Evolutionary conservation across 2,888 invertebrate species (phyloP), one percentile per base, ranked within the genome.

Genomic region (Tinea semifulvella): DNA sequence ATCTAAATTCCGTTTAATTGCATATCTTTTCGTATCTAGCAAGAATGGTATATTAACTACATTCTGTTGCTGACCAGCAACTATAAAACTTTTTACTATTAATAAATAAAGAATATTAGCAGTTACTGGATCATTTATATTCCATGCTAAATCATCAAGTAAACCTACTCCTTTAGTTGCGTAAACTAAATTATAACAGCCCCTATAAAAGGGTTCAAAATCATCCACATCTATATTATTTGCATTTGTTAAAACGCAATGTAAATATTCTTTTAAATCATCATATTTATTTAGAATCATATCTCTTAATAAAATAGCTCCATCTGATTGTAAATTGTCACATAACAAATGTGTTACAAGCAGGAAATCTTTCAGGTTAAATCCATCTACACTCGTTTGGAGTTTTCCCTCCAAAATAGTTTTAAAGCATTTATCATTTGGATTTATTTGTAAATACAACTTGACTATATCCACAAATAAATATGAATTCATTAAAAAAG

Each of bases 401-500:
- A 31, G n/a, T 31, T 11, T 31, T 6, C 2, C 13, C 3, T 31
- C 14, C 7, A 31, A 31, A 3, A 31, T n/a, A n/a, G 6, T 4
- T 3, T 14, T 14, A 31, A 31, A 31, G 13, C 14, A 31, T 2
- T 31, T 4, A 31, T 31, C 31, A 31, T 31, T 31, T 31, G 31
- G 31, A n/a, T 31, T 4, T 31, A 31, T 13, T 2, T 31, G 11
- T 13, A 31, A 31, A 31, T 31, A 31, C 7, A 31, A 13, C 31
- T 31, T 31, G 14, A 31, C 31, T 31, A 31, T 2, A 31, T 31
- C 14, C 6, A 14, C 31, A 13, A 31, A 31, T 22, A 7, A n/a
- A 31, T 14, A 13, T 31, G n/a, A 7, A 31, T 26, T 6, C 31
- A 31, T 31, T 13, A 31, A 31, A 13, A 17, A 63, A 51, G 56